These are phyloP conservation scores for Drosophila lacertosa DNA, from an alignment of 1,140 invertebrate genomes.

Conservation along the genomic window DNA sequence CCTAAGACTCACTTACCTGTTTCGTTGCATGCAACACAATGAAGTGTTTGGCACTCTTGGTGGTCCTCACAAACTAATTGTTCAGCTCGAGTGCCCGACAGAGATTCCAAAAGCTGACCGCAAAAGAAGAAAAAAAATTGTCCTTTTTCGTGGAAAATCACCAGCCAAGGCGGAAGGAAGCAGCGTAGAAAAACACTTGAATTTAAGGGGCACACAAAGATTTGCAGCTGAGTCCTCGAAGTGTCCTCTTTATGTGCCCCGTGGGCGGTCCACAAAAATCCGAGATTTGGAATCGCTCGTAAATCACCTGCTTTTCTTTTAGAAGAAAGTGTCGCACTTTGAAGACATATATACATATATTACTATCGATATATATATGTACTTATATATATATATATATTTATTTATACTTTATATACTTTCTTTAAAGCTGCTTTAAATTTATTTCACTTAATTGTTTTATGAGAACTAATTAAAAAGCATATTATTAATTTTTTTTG, in stretches of 20 bases:
- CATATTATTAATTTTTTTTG: no score
- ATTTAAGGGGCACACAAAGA: conserved; percentile 6
- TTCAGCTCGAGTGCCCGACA: conserved; percentile 21
- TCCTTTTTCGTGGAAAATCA: conserved; percentile 68
- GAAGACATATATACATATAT: no score
- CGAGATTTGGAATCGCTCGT: not conserved
- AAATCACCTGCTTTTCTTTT: no score
- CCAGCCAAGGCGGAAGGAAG: conserved; percentile 60
- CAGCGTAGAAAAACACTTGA: conserved; percentile 38
- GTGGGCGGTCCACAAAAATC: conserved; percentile 31
- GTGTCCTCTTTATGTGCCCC: conserved; percentile 15
- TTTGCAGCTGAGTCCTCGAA: conserved; percentile 7
- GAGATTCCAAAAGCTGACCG: conserved; percentile 20
- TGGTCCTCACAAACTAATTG: conserved; percentile 47
- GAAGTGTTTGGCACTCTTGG: conserved; percentile 11
- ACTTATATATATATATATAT: no score
- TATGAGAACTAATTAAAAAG: no score
- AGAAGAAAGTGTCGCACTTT: no score
- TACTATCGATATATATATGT: no score
- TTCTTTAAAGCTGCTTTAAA: no score
- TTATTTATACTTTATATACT: no score
- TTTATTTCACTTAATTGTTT: no score
- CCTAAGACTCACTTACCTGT: conserved; percentile 33
- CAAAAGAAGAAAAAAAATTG: conserved; percentile 48
- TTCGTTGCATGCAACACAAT: conserved; percentile 30